Conservation (phyloP, 2,888 invertebrate genomes). For the Noctua pronuba region DNA sequence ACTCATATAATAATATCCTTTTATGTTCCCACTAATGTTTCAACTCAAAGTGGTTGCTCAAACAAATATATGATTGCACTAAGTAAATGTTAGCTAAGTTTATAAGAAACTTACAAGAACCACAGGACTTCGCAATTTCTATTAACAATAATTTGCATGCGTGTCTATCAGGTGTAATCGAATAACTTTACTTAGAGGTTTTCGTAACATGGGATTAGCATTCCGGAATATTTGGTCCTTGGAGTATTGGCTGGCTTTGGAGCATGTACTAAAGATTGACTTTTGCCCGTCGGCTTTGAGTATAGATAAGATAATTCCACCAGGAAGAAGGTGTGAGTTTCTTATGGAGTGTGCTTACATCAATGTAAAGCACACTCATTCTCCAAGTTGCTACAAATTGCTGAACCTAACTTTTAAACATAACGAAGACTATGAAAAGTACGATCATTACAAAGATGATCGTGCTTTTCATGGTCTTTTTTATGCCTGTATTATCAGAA, state of each 20-base stretch:
- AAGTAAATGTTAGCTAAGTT: constrained; percentile 50
- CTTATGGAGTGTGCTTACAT: neutral
- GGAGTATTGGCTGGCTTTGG: neutral
- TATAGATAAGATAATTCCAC: neutral
- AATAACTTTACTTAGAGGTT: constrained; percentile 40
- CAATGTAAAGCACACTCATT: neutral
- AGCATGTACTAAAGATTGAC: neutral
- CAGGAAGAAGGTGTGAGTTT: neutral
- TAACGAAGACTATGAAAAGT: neutral
- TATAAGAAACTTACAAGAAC: constrained; percentile 49
- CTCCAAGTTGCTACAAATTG: neutral
- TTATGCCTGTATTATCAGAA: neutral
- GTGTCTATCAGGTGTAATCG: constrained; percentile 58
- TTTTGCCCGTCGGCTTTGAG: neutral
- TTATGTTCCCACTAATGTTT: neutral
- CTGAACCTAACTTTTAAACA: neutral
- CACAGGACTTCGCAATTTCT: constrained; percentile 65
- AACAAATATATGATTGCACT: constrained; percentile 35
- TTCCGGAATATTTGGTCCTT: constrained; percentile 49
- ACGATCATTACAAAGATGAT: neutral
- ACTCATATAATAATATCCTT: neutral
- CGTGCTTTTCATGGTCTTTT: no score
- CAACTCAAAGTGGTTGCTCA: constrained; percentile 16
- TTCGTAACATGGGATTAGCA: constrained; percentile 61
- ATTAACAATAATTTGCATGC: constrained; percentile 72